Evolutionary conservation across 2,888 invertebrate species (phyloP).

Genomic region (Cheilosia soror): DNA sequence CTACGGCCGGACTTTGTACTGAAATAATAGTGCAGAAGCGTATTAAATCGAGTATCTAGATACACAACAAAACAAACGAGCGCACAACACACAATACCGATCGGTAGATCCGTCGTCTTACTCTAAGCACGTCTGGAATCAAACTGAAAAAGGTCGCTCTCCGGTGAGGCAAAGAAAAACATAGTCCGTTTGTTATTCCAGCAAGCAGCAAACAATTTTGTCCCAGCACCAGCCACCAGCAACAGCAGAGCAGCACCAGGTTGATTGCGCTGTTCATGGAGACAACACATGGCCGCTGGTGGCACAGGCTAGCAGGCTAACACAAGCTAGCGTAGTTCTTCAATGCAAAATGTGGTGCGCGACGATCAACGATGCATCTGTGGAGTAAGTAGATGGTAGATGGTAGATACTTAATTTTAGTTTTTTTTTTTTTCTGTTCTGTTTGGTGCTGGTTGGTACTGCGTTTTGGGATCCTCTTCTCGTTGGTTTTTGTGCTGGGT

Average conservation of each 20-base stretch:
- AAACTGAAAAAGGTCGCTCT: slow-evolving; percentile 73
- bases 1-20: slow-evolving; percentile 29
- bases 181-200: slow-evolving; percentile 35
- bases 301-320: slow-evolving; percentile 43
- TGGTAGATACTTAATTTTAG: slow-evolving; percentile 27
- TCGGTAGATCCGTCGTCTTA: slow-evolving; percentile 61
- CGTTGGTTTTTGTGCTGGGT: slow-evolving; percentile 28
- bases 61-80: slow-evolving; percentile 47
- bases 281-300: slow-evolving; percentile 44
- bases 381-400: slow-evolving; percentile 54
- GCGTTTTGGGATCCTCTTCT: slow-evolving; percentile 53
- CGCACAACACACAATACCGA: slow-evolving; percentile 29
- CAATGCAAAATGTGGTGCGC: slow-evolving; percentile 60
- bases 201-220: neutral
- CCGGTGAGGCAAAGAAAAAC: slow-evolving; percentile 60
- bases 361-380: slow-evolving; percentile 65
- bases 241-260: slow-evolving; percentile 5
- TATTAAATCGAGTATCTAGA: slow-evolving; percentile 64
- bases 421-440: slow-evolving; percentile 36
- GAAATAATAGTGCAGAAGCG: slow-evolving; percentile 50
- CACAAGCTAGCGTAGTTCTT: slow-evolving; percentile 43
- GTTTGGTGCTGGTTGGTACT: slow-evolving; percentile 1
- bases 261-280: slow-evolving; percentile 42
- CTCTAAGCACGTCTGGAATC: slow-evolving; percentile 74
- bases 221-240: neutral